Conservation (phyloP, 2,113 vertebrate genomes). For the Enhydra lutris region DNA sequence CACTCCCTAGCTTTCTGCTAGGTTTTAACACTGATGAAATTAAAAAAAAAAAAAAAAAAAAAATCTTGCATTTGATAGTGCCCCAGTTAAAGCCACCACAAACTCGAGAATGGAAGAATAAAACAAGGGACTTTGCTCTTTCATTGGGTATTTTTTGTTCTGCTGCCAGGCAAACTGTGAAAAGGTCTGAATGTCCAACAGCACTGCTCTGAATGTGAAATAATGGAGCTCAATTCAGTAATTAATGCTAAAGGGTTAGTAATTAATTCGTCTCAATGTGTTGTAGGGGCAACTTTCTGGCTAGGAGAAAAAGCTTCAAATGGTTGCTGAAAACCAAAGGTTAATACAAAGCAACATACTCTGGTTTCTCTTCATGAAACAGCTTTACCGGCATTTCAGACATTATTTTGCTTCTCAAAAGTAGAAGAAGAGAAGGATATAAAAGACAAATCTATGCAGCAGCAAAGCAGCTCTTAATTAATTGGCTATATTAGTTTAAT, state of each 20-base stretch:
- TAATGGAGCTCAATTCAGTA: conserved; percentile 38
- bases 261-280: conserved; percentile 47
- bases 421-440: conserved; percentile 42
- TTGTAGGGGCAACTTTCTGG: neutral
- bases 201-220: conserved; percentile 39
- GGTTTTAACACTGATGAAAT: neutral
- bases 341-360: conserved; percentile 35
- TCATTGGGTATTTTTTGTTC: conserved; percentile 5
- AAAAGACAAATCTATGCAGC: conserved; percentile 35
- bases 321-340: conserved; percentile 40
- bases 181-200: neutral
- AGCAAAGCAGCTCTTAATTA: conserved; percentile 35
- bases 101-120: conserved; percentile 23
- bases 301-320: conserved; percentile 31
- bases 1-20: conserved; percentile 16
- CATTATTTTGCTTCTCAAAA: conserved; percentile 36
- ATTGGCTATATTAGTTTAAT: conserved; percentile 3
- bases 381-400: conserved; percentile 20
- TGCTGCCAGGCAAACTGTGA: conserved; percentile 30
- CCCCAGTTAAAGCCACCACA: conserved; percentile 49
- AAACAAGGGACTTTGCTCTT: conserved; percentile 35
- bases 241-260: conserved; percentile 25
- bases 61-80: neutral
- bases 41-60: neutral
- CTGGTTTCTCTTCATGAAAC: conserved; percentile 23